phyloP scores from a whole-genome alignment of 2,888 invertebrate genomes.

The Caenorhabditis wallacei region DNA sequence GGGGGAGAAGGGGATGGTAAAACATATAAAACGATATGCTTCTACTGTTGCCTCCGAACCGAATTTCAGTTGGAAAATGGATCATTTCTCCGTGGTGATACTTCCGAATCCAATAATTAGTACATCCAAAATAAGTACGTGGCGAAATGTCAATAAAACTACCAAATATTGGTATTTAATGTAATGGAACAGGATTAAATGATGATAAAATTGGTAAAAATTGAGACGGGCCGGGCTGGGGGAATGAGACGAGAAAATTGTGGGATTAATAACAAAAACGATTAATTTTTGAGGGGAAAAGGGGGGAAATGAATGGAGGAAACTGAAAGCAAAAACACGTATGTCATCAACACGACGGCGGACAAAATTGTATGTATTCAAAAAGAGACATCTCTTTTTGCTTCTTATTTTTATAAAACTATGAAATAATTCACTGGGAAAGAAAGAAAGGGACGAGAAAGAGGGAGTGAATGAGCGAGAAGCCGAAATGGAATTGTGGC shows the following conservation, averaged over 20 bases:
- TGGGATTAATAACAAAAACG: conserved; percentile 43
- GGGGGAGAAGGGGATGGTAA: conserved; percentile 14
- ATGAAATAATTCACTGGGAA: conserved; percentile 57
- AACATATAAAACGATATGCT: conserved; percentile 55
- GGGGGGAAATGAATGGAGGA: conserved; percentile 1
- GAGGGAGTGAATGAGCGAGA: conserved; percentile 12
- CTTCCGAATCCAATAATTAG: conserved; percentile 53
- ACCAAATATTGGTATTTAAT: conserved; percentile 45
- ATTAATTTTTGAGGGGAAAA: conserved; percentile 28
- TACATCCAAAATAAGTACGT: conserved; percentile 56
- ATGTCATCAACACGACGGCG: conserved; percentile 53
- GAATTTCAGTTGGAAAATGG: conserved; percentile 16
- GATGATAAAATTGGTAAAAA: conserved; percentile 16
- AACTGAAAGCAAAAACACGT: conserved; percentile 62
- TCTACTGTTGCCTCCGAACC: conserved; percentile 26
- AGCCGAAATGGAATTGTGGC: conserved; percentile 35
- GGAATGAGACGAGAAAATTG: conserved; percentile 31
- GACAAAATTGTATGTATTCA: conserved; percentile 33
- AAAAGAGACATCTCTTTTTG: conserved; percentile 27
- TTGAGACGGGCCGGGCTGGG: neutral
- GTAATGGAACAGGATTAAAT: conserved; percentile 36
- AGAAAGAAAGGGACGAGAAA: conserved; percentile 9
- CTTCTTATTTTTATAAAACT: conserved; percentile 53
- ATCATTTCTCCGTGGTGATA: conserved; percentile 28
- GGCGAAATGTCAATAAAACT: conserved; percentile 59